phyloP scores from a whole-genome alignment of 2,888 invertebrate species.

The Neria commutata region DNA sequence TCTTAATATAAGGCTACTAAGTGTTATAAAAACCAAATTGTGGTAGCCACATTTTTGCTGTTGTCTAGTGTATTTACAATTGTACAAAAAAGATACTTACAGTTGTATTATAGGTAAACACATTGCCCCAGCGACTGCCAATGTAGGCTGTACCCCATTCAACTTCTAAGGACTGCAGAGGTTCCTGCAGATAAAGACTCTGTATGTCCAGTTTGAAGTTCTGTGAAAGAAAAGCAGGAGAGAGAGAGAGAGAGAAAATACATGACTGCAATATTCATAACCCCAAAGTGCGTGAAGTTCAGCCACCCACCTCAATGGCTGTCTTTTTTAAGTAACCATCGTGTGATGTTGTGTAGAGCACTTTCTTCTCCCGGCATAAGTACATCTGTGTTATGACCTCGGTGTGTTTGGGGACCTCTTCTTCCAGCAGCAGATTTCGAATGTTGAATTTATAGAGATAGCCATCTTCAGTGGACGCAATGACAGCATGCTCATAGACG shows the following conservation, averaged over 20 bases:
- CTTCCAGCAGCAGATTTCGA: constrained; percentile 45
- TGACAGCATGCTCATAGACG: constrained; percentile 46
- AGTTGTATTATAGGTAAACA: constrained; percentile 72
- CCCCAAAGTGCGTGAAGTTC: neutral
- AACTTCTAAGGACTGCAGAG: constrained; percentile 76
- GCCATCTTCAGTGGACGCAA: constrained; percentile 59
- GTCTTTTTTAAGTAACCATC: constrained; percentile 59
- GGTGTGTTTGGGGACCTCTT: constrained; percentile 55
- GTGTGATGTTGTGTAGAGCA: constrained; percentile 55
- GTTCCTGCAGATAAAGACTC: constrained; percentile 58
- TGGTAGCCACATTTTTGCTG: too few species aligned
- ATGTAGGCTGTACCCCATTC: constrained; percentile 76
- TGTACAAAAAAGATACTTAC: too few species aligned
- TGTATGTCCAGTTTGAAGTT: constrained; percentile 53
- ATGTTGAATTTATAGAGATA: constrained; percentile 57
- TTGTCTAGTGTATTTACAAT: too few species aligned
- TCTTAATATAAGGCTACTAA: too few species aligned
- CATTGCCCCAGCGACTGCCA: constrained; percentile 74
- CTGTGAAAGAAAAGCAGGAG: constrained; percentile 34
- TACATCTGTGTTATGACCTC: constrained; percentile 58
- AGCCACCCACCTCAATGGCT: constrained; percentile 50
- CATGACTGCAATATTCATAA: too few species aligned
- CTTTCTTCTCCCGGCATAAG: constrained; percentile 43
- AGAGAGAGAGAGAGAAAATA: too few species aligned
- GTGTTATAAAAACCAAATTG: too few species aligned